These are phyloP conservation scores for Bombus sibiricus DNA, from an alignment of 1,140 invertebrate species.

Conservation along the genomic window DNA sequence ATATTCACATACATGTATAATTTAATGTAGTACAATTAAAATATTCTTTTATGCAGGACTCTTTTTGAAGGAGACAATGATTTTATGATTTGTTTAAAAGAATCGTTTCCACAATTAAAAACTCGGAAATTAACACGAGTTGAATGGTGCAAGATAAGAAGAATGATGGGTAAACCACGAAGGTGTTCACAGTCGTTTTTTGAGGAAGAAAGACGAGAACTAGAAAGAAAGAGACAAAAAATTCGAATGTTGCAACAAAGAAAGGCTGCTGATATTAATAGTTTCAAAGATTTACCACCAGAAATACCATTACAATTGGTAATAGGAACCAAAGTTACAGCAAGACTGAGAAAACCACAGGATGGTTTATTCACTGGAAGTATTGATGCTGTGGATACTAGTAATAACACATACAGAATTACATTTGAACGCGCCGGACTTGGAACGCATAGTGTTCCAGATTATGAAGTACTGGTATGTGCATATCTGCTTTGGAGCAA, in stretches of 20 bases:
- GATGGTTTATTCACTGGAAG: slow-evolving; percentile 98
- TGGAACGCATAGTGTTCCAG: slow-evolving; percentile 97
- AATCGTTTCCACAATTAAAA: slow-evolving; percentile 96
- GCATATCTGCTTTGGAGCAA: neutral
- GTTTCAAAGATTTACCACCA: slow-evolving; percentile 95
- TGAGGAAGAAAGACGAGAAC: slow-evolving; percentile 94
- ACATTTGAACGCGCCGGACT: slow-evolving; percentile 97
- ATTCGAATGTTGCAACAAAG: slow-evolving; percentile 97
- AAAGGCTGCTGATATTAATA: slow-evolving; percentile 91
- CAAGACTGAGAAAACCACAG: slow-evolving; percentile 94
- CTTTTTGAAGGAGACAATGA: slow-evolving; percentile 98
- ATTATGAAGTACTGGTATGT: slow-evolving; percentile 95
- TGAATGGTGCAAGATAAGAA: slow-evolving; percentile 97
- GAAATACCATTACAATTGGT: slow-evolving; percentile 98
- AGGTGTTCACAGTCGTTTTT: slow-evolving; percentile 98
- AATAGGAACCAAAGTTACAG: slow-evolving; percentile 98
- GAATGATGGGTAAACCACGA: slow-evolving; percentile 98
- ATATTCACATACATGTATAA: slow-evolving; percentile 23
- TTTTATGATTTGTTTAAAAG: slow-evolving; percentile 96
- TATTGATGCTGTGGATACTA: slow-evolving; percentile 98
- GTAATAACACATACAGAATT: slow-evolving; percentile 98
- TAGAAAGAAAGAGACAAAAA: slow-evolving; percentile 95
- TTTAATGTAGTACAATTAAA: slow-evolving; percentile 28
- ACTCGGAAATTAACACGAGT: slow-evolving; percentile 92
- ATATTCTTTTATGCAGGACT: slow-evolving; percentile 84